Evolutionary conservation across 2,113 vertebrate species (phyloP).

Genomic region (Protomyctophum bolini): DNA sequence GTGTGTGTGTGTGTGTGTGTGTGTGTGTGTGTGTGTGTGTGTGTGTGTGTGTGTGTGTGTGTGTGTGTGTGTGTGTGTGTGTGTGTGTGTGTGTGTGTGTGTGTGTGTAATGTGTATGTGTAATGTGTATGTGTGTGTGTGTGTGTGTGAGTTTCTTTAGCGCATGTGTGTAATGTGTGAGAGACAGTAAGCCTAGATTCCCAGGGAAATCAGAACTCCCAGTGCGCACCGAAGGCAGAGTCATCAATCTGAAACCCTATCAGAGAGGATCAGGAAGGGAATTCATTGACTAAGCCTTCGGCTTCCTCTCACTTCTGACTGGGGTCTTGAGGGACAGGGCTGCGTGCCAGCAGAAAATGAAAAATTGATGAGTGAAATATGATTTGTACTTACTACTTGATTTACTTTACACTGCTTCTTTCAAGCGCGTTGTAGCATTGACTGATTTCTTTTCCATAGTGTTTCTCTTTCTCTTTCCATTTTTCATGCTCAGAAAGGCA

Average conservation of each 20-base stretch:
- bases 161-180: constrained; percentile 15
- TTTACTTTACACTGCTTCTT: constrained; percentile 38
- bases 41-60: constrained; percentile 8
- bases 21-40: constrained; percentile 25
- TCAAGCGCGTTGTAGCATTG: constrained; percentile 22
- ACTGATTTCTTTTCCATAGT: constrained; percentile 4
- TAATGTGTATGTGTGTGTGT: constrained; percentile 19
- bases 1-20: constrained; percentile 7
- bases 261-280: constrained; percentile 59
- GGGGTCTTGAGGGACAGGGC: constrained; percentile 29
- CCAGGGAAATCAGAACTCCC: constrained; percentile 63
- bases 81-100: constrained; percentile 1
- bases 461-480: not conserved
- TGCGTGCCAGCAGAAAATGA: constrained; percentile 55
- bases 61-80: not conserved
- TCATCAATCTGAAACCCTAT: constrained; percentile 81
- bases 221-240: constrained; percentile 56
- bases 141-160: not conserved
- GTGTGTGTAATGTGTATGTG: too few species aligned
- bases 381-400: constrained; percentile 44
- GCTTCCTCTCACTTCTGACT: constrained; percentile 49
- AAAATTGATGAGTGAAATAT: constrained; percentile 68
- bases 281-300: constrained; percentile 63
- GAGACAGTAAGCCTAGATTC: constrained; percentile 73
- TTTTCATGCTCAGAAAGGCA: not conserved